Evolutionary conservation across 2,113 vertebrate species (phyloP), one percentile per base, ranked within the genome.

Genomic region (Lethenteron reissneri): DNA sequence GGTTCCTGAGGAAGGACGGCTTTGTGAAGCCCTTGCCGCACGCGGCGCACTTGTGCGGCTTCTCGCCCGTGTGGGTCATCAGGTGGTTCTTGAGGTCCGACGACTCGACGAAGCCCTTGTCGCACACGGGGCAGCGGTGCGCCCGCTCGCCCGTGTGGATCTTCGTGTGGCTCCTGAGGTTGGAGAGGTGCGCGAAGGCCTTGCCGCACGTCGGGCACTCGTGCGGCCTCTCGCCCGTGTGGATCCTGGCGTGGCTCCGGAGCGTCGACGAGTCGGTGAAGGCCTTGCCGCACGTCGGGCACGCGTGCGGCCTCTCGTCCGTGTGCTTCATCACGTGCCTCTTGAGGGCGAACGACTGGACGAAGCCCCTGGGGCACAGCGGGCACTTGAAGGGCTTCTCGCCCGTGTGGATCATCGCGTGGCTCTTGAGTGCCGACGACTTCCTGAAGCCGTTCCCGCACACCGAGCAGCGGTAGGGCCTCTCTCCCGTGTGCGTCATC

Each of bases 371-470:
- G 25, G n/a, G n/a, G 25, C 64, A 68, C n/a, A 68, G n/a, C n/a
- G 64, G 25, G 60, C 60, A 64, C 17, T 64, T 64, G 60, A 15
- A 64, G 17, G 60, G 60, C 14, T 64, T 14, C 60, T 64, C 60
- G 14, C 60, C 60, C 14, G 60, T 64, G 60, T 64, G 60, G 60
- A 64, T 64, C 64, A 68, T 68, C 64, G 25, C 25, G 64, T 68
- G 64, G 9, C 64, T 68, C 10, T 68, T 68, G n/a, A 17, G 64
- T 9, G n/a, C 15, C n/a, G n/a, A 17, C 11, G 64, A 68, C 25
- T 68, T n/a, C 25, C n/a, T 80, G 71, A 80, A 79, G 14, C 76
- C 74, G 70, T 79, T 80, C 15, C 76, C 78, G 71, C 77, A 78
- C 56, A 75, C 76, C 1, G 64, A 12, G 64, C 64, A 68, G 9